Evolutionary conservation across 2,797 vertebrate genomes (phyloP).

Genomic region (Silurus lanzhouensis): DNA sequence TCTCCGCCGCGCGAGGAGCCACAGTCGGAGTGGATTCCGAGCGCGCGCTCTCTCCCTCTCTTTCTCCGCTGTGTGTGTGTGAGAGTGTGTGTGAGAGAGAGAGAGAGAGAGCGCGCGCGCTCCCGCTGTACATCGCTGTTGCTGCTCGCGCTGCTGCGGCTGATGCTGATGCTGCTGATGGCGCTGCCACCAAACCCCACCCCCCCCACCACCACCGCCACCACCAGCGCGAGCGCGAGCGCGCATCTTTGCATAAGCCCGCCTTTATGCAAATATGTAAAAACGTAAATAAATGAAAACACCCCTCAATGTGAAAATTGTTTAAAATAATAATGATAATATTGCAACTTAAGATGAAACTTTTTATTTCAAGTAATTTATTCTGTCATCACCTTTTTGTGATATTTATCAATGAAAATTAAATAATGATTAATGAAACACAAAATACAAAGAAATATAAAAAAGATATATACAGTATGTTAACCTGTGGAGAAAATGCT

Average conservation of each 20-base stretch:
- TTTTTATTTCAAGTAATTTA: neutral
- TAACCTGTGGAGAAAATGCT: too few species aligned
- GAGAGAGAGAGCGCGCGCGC: slow-evolving; percentile 5
- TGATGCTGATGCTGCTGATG: slow-evolving; percentile 10
- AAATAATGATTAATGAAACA: too few species aligned
- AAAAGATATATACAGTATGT: too few species aligned
- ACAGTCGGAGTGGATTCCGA: slow-evolving; percentile 63
- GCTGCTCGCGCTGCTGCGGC: slow-evolving; percentile 1
- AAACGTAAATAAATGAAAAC: neutral
- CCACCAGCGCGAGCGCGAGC: neutral
- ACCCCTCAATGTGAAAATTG: neutral
- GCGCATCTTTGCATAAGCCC: neutral
- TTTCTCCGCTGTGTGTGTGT: slow-evolving; percentile 35
- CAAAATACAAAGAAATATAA: too few species aligned
- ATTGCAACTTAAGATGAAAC: neutral
- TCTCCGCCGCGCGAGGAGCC: slow-evolving; percentile 39
- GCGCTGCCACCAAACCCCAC: neutral
- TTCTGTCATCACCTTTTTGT: too few species aligned
- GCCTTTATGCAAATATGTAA: slow-evolving; percentile 1
- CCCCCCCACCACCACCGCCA: neutral
- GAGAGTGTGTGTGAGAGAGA: slow-evolving; percentile 21
- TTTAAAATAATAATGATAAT: neutral
- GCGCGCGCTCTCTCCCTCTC: slow-evolving; percentile 64
- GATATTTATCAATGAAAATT: too few species aligned
- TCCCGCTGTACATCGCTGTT: slow-evolving; percentile 58